A percentile compares a stretch with the other conserved stretches of the same genome.
Conservation (phyloP, 2,797 vertebrate genomes). For the Sciaenops ocellatus region DNA sequence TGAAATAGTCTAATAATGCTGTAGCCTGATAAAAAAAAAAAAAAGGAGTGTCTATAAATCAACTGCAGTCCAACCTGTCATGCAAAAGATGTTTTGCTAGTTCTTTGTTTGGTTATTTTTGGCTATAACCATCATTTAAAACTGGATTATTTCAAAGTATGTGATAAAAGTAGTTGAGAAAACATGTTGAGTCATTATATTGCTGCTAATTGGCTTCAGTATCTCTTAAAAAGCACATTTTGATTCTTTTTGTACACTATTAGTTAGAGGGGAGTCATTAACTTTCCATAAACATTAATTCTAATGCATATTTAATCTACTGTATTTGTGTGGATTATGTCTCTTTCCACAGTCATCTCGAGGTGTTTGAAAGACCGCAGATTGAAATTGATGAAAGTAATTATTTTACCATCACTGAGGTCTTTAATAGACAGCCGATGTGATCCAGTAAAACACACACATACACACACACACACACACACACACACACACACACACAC, state of each 20-base stretch:
- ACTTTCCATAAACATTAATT: constrained; percentile 22
- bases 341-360: constrained; percentile 37
- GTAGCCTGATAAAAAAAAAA: neutral
- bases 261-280: neutral
- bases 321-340: constrained; percentile 29
- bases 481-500: constrained; percentile 5
- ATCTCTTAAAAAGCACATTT: constrained; percentile 3
- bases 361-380: constrained; percentile 44
- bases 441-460: constrained; percentile 53
- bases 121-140: neutral
- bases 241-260: constrained; percentile 4
- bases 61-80: neutral
- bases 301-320: constrained; percentile 33
- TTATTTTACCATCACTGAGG: constrained; percentile 65
- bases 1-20: neutral
- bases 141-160: neutral
- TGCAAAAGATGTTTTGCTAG: neutral
- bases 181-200: neutral
- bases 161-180: neutral
- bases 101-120: neutral
- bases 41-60: neutral
- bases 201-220: constrained; percentile 8
- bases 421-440: constrained; percentile 43
- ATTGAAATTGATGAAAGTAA: constrained; percentile 55
- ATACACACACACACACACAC: constrained; percentile 7